Percentiles rank a stretch among this genome's conserved stretches.
Conservation (phyloP, 2,888 invertebrate genomes). For the Pocota personata region DNA sequence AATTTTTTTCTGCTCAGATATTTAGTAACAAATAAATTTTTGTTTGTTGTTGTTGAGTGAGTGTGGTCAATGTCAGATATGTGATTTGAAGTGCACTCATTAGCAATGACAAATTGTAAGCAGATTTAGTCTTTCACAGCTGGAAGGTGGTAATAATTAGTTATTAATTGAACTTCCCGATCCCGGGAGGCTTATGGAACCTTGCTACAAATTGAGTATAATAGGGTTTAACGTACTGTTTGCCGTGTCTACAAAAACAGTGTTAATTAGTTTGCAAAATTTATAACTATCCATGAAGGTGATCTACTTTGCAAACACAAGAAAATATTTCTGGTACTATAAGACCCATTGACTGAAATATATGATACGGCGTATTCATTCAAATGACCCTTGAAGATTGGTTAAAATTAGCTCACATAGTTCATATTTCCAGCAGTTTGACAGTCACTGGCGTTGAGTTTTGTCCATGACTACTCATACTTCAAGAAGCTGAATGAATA, state of each 20-base stretch:
- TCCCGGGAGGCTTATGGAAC: not conserved
- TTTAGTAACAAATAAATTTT: conserved; percentile 2
- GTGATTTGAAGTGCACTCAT: conserved; percentile 3
- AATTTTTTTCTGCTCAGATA: no score
- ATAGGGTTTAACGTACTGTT: not conserved
- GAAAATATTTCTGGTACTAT: no score
- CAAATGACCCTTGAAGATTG: no score
- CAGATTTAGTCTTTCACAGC: not conserved
- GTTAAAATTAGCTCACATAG: no score
- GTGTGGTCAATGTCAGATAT: conserved; percentile 35
- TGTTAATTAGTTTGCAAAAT: not conserved
- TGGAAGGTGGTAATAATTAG: not conserved
- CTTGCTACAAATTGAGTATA: not conserved
- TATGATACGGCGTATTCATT: no score
- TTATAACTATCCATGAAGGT: not conserved
- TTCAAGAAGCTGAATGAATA: no score
- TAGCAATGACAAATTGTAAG: conserved; percentile 24
- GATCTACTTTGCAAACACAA: not conserved
- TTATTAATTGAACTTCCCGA: conserved; percentile 2
- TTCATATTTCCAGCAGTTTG: no score
- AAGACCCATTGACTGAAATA: no score
- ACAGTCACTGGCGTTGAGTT: no score
- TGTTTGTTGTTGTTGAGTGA: conserved; percentile 3
- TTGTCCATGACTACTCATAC: no score
- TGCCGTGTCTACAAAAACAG: not conserved